Conservation (phyloP, 1,140 invertebrate species). For the Neodiprion pinetum region DNA sequence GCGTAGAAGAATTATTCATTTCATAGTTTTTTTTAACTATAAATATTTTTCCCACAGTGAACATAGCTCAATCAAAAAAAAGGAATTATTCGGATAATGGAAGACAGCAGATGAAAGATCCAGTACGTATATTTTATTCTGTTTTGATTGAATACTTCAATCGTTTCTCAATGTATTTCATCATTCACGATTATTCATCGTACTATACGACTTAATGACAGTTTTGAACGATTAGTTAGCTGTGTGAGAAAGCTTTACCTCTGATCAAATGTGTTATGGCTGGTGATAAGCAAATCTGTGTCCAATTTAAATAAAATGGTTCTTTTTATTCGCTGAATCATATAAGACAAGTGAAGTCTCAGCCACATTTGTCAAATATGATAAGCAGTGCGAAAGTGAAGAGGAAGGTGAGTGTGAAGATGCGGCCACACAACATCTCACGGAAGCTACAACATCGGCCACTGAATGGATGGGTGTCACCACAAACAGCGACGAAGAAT, state of each 20-base stretch:
- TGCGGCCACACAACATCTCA: conserved; percentile 61
- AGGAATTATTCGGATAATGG: conserved; percentile 42
- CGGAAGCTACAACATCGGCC: conserved; percentile 71
- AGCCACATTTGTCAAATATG: conserved; percentile 37
- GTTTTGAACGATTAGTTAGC: too few relatives aligned
- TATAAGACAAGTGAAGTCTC: conserved; percentile 14
- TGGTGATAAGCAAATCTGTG: background rate
- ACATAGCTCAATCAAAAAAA: conserved; percentile 35
- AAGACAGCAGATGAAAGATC: conserved; percentile 38
- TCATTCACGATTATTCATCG: too few relatives aligned
- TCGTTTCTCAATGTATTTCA: too few relatives aligned
- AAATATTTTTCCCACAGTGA: conserved; percentile 41
- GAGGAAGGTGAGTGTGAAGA: conserved; percentile 68
- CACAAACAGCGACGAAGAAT: conserved; percentile 85
- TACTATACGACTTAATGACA: too few relatives aligned
- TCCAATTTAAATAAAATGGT: background rate
- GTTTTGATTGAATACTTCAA: background rate
- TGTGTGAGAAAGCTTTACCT: too few relatives aligned
- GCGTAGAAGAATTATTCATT: background rate
- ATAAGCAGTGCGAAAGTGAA: conserved; percentile 62
- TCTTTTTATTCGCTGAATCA: background rate
- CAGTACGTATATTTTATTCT: conserved; percentile 33
- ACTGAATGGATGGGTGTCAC: conserved; percentile 85
- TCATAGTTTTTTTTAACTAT: background rate
- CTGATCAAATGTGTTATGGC: too few relatives aligned